Evolutionary conservation across 2,888 invertebrate species (phyloP), one percentile per base, ranked within the genome.

Genomic region (Harmothoe impar): DNA sequence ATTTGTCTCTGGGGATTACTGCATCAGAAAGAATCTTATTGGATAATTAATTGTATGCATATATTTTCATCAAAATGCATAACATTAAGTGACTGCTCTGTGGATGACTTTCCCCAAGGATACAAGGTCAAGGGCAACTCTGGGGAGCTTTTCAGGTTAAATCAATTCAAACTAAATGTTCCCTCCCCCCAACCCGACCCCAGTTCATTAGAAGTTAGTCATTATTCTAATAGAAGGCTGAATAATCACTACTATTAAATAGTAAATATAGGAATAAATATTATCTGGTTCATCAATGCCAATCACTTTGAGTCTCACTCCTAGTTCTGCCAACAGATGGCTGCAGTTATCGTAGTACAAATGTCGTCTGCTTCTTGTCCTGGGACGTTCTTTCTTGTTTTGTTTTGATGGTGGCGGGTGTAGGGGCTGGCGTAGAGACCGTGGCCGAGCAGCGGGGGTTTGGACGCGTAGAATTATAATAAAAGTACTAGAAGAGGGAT

Each of bases 301-400:
- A 84, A 84, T 86, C 52, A 86, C 86, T 54, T 54, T 86, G 54
- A 86, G 54, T 86, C 78, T 78, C 25, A 81, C 81, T 81, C 81
- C 20, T n/a, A 81, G 15, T 23, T 7, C 17, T n/a, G 25, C 81
- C 43, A 43, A 20, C 23, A 72, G 29, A 29, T 23, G 72, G 72
- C 72, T 15, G 35, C 84, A 78, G 78, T n/a, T 3, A 62, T 3
- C 29, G 25, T 72, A 7, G 31, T 25, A 29, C 31, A 43, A 43
- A 43, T 43, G 29, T 17, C n/a, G 77, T 84, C 33, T 43, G 12
- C 12, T n/a, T 43, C 33, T 35, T 3, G 84, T 43, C 43, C 43
- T 43, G 52, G 12, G 84, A 20, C 12, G 12, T 33, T 43, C 33
- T 43, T 43, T 43, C 5, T 43, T 10, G 10, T 43, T 43, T 23